phyloP scores from a whole-genome alignment of 2,888 invertebrate genomes.

The Hedychridium roseum region DNA sequence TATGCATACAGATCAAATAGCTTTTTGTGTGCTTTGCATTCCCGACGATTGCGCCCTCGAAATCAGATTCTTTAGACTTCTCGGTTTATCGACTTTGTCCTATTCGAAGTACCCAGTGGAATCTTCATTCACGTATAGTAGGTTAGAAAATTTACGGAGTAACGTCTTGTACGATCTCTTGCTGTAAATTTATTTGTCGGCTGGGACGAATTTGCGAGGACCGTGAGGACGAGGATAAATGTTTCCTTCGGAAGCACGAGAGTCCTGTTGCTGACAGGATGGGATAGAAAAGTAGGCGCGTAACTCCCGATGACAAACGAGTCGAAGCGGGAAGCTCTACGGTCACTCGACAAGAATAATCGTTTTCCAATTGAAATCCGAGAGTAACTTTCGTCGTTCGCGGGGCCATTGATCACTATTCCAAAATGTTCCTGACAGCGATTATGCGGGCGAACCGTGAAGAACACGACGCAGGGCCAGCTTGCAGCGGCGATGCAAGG shows the following conservation, averaged over 20 bases:
- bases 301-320: slow-evolving; percentile 43
- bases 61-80: slow-evolving; percentile 26
- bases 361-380: slow-evolving; percentile 63
- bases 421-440: slow-evolving; percentile 55
- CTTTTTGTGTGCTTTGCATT: slow-evolving; percentile 25
- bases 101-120: no score
- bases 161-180: no score
- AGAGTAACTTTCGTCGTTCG: slow-evolving; percentile 37
- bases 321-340: slow-evolving; percentile 24
- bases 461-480: neutral
- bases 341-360: slow-evolving; percentile 61
- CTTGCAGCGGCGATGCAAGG: no score
- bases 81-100: no score
- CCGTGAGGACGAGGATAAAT: no score
- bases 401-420: slow-evolving; percentile 50
- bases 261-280: slow-evolving; percentile 14
- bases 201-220: no score
- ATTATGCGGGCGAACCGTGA: slow-evolving; percentile 31
- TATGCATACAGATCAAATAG: slow-evolving; percentile 38
- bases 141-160: no score
- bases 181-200: no score
- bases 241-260: neutral
- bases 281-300: slow-evolving; percentile 1
- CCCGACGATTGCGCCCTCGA: slow-evolving; percentile 20
- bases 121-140: no score